Percentiles rank a stretch among this genome's conserved stretches.
These are phyloP conservation scores for Esox masquinongy DNA, from an alignment of 2,797 vertebrate species.

Conservation along the genomic window DNA sequence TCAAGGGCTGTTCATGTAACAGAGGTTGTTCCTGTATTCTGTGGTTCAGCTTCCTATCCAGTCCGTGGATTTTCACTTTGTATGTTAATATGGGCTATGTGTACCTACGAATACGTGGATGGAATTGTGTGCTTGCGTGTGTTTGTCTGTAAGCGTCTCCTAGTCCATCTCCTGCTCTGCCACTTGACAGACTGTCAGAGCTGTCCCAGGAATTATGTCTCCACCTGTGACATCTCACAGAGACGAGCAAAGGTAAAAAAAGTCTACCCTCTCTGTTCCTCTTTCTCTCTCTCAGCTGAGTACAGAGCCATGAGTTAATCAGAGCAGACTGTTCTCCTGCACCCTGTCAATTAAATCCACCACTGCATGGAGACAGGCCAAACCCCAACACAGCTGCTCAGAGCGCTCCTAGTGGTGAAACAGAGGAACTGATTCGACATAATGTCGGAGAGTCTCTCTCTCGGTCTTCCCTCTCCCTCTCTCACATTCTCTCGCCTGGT, in stretches of 20 bases:
- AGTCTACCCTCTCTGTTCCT: conserved; percentile 25
- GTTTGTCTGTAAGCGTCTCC: not conserved
- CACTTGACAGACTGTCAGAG: conserved; percentile 63
- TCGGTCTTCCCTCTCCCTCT: not conserved
- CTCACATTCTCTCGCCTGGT: not conserved
- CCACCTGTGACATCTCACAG: conserved; percentile 66
- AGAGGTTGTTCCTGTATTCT: not conserved
- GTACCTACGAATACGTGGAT: conserved; percentile 60
- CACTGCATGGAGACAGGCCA: not conserved
- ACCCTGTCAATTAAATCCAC: not conserved
- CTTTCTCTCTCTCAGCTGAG: conserved; percentile 9
- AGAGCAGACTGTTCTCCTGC: conserved; percentile 3
- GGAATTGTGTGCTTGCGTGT: conserved; percentile 44
- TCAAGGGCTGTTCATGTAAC: not conserved
- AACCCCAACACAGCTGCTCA: not conserved
- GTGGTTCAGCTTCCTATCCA: not conserved
- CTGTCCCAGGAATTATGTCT: conserved; percentile 65
- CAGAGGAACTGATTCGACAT: not conserved
- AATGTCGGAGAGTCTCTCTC: not conserved
- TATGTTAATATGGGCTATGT: conserved; percentile 75
- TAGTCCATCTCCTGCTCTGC: conserved; percentile 33
- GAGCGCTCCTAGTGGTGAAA: not conserved
- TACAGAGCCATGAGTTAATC: conserved; percentile 3
- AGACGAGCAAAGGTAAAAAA: conserved; percentile 50
- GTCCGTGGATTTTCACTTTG: conserved; percentile 65